Evolutionary conservation across 2,888 invertebrate genomes (phyloP), one percentile per base, ranked within the genome.

Genomic region (Epistrophe grossulariae): DNA sequence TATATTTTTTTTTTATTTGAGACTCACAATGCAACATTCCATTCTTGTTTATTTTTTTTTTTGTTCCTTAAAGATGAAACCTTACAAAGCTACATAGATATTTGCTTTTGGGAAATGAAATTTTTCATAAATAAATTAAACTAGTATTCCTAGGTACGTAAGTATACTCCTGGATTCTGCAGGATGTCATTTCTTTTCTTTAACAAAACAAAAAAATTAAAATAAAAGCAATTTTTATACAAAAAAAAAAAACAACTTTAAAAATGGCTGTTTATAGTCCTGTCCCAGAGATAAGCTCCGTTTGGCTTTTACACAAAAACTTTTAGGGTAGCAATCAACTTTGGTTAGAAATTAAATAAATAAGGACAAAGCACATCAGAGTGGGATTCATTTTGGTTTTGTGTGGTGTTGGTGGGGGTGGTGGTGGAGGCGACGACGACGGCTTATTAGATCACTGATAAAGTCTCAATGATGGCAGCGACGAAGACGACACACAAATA

Each of bases 401-500:
- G 15, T 64, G 17, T 0, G 55, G 31, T 8, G n/a, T 6, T 15
- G n/a, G 31, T 10, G 57, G 13, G 6, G 24, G 3, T 3, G 24
- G 3, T 24, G 24, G 24, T 24, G 24, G 24, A 3, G 19, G 17
- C 9, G n/a, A 0, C n/a, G 15, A 1, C 13, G 24, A 9, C 15
- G 55, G 15, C 55, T 55, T 50, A 35, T 31, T 68, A 70, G 79
- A 79, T 79, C 70, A 17, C 50, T 57, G 82, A 82, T 78, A 74
- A 50, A 7, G 40, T 24, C 71, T 43, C 62, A 40, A 62, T 62
- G 40, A 62, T 43, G 62, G 62, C 43, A 43, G 24, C 24, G 15
- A 62, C 4, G 24, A 76, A 64, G 45, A 71, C 79, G 64, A 70
- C 76, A 79, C 76, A 79, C 68, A 79, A 77, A 84, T 73, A 84